These are phyloP conservation scores for Troides aeacus DNA, from an alignment of 2,888 invertebrate genomes.

Conservation along the genomic window DNA sequence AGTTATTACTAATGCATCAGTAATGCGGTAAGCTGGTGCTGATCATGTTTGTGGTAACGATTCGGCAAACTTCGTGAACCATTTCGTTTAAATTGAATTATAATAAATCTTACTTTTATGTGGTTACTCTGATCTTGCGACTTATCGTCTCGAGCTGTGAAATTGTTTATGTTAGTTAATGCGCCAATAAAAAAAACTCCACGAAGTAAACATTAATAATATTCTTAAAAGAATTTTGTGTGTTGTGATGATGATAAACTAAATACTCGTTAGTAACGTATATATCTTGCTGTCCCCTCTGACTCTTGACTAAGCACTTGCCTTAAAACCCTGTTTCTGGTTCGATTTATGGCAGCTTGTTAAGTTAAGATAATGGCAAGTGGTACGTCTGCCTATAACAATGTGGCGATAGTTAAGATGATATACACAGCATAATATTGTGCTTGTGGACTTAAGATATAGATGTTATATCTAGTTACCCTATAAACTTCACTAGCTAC, in stretches of 20 bases:
- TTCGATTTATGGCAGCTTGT: no score
- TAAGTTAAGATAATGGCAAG: no score
- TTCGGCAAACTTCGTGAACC: constrained; percentile 1
- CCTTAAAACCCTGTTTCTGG: no score
- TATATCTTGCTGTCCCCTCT: no score
- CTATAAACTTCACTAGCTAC: no score
- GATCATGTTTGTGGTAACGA: constrained; percentile 18
- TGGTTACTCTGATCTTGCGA: constrained; percentile 19
- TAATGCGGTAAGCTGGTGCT: background rate
- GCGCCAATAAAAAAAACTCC: constrained; percentile 1
- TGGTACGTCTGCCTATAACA: no score
- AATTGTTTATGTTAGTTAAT: constrained; percentile 6
- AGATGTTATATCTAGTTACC: no score
- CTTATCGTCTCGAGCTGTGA: background rate
- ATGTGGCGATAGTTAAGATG: no score
- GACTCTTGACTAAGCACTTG: no score
- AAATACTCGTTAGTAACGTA: no score
- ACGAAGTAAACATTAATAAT: background rate
- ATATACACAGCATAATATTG: no score
- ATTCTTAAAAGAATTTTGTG: background rate
- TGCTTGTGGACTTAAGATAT: no score
- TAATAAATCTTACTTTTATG: constrained; percentile 22
- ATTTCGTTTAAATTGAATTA: constrained; percentile 10
- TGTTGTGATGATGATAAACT: background rate
- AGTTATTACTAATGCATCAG: background rate